Conservation (phyloP, 2,113 vertebrate genomes). For the Epinephelus fuscoguttatus region DNA sequence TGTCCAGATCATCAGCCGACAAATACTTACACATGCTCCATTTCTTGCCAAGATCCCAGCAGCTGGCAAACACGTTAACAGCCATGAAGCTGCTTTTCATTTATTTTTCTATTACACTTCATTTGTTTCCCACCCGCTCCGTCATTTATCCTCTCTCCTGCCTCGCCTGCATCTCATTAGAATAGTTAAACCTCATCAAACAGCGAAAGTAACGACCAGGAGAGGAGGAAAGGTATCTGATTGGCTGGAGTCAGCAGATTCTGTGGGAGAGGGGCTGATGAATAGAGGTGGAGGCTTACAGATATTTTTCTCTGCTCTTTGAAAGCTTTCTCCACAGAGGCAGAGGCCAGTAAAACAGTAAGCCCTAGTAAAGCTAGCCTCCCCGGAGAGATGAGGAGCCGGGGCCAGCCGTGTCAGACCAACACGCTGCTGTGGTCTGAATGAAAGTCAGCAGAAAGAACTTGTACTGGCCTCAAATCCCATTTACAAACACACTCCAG, state of each 20-base stretch:
- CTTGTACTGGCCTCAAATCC: background rate
- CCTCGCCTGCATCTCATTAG: constrained; percentile 33
- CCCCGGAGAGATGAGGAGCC: background rate
- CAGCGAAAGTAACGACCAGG: constrained; percentile 10
- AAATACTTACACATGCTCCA: background rate
- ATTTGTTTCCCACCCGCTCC: background rate
- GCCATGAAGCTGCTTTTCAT: constrained; percentile 9
- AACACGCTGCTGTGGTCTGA: background rate
- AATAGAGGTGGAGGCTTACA: constrained; percentile 32
- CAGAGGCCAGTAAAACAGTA: constrained; percentile 13
- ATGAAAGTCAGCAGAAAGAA: background rate
- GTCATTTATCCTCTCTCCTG: background rate
- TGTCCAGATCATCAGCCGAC: background rate
- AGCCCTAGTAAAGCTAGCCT: constrained; percentile 16
- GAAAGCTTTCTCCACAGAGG: constrained; percentile 33
- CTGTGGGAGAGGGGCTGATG: constrained; percentile 7
- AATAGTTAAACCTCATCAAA: constrained; percentile 31
- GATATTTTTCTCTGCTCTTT: constrained; percentile 30
- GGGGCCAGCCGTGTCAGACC: background rate
- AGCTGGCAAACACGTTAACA: constrained; percentile 12
- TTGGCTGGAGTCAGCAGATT: constrained; percentile 42
- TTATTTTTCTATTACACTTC: constrained; percentile 3
- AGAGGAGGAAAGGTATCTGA: constrained; percentile 12
- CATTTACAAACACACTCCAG: background rate
- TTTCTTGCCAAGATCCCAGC: background rate